Percentiles rank a stretch among this genome's conserved stretches.
These are phyloP conservation scores for Ondatra zibethicus DNA, from an alignment of 2,113 vertebrate species.

Conservation along the genomic window DNA sequence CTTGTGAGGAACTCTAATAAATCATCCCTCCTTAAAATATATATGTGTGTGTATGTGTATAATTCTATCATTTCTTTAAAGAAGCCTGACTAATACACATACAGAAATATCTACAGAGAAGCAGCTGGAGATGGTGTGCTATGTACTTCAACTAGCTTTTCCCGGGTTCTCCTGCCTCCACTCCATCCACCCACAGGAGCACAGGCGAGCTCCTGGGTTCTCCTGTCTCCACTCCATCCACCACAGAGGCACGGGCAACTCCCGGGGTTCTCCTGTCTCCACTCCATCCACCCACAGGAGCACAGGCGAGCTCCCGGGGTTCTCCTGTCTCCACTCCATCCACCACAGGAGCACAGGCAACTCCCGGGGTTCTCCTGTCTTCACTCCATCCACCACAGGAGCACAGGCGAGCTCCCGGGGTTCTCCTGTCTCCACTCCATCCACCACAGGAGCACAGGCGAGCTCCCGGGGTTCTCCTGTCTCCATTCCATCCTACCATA, in stretches of 20 bases:
- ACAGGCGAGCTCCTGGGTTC: neutral
- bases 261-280: neutral
- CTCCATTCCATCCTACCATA: neutral
- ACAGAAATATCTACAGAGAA: neutral
- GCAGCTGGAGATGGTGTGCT: neutral
- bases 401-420: neutral
- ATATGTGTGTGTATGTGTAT: neutral
- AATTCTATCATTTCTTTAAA: neutral
- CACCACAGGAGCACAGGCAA: neutral
- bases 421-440: neutral
- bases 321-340: neutral
- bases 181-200: neutral
- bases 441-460: neutral
- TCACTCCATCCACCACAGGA: neutral
- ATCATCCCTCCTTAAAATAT: no score
- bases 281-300: neutral
- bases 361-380: neutral
- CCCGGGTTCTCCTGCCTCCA: neutral
- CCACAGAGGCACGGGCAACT: neutral
- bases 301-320: neutral
- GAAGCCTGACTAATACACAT: neutral
- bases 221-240: neutral
- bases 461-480: neutral
- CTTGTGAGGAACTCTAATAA: neutral
- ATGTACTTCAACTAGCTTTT: neutral